Percentiles rank a stretch among this genome's conserved stretches.
These are phyloP conservation scores for Chloroclystis v-ata DNA, from an alignment of 2,888 invertebrate genomes.

Conservation along the genomic window DNA sequence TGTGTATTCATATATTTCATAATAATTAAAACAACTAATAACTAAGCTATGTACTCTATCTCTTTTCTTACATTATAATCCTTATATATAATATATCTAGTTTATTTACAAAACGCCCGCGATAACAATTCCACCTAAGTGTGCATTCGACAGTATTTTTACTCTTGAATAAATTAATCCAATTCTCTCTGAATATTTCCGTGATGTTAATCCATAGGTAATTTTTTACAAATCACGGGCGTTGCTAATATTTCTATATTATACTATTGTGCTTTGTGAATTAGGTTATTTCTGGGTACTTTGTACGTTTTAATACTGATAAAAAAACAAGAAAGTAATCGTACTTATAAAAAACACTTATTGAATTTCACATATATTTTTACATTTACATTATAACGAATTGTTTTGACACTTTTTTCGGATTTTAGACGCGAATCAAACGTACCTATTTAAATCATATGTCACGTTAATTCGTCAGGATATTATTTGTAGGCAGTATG, in stretches of 20 bases:
- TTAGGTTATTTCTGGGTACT: no score
- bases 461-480: no score
- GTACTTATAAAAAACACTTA: no score
- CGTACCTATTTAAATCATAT: no score
- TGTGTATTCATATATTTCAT: conserved; percentile 60
- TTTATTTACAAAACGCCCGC: conserved; percentile 41
- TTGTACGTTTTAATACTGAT: no score
- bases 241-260: not conserved
- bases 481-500: no score
- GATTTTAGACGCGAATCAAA: no score
- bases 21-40: conserved; percentile 68
- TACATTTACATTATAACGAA: no score
- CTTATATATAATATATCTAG: conserved; percentile 15
- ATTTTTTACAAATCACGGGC: conserved; percentile 57
- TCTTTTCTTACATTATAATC: conserved; percentile 5
- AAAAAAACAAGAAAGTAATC: no score
- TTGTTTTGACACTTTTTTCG: no score
- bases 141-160: conserved; percentile 68
- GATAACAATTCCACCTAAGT: conserved; percentile 65
- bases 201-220: not conserved
- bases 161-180: not conserved
- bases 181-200: not conserved
- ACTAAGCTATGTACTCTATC: conserved; percentile 45
- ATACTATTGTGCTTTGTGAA: no score
- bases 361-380: no score